These are phyloP conservation scores for Pavo muticus DNA, from an alignment of 2,113 vertebrate species.

Conservation along the genomic window DNA sequence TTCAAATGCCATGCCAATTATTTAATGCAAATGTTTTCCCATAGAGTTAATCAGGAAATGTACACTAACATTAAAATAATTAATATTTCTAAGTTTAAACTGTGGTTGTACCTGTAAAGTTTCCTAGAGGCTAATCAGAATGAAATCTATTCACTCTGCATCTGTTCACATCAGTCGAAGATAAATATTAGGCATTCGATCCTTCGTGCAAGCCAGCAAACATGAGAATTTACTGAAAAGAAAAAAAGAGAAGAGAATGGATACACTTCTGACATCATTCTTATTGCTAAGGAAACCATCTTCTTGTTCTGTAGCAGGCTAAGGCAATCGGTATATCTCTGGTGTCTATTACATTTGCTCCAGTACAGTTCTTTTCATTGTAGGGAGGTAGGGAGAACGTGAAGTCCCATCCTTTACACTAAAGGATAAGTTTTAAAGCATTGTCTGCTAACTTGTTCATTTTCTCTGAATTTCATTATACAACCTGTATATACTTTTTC, in stretches of 20 bases:
- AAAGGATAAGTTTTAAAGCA: background rate
- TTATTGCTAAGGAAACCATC: slow-evolving; percentile 50
- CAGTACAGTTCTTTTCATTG: slow-evolving; percentile 7
- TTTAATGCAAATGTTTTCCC: background rate
- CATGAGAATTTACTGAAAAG: background rate
- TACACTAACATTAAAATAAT: background rate
- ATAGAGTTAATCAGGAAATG: background rate
- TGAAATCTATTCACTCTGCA: background rate
- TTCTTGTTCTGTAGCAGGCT: background rate
- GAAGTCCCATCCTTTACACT: background rate
- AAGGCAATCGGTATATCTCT: background rate
- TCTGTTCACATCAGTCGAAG: background rate
- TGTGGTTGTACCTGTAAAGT: background rate
- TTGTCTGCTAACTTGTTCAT: background rate
- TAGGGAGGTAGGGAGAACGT: background rate
- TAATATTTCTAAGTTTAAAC: background rate
- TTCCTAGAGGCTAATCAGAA: background rate
- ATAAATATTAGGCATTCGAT: background rate
- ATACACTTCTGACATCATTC: background rate
- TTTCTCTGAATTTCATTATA: background rate
- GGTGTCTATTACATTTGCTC: background rate
- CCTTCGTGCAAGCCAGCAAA: background rate
- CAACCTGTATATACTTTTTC: background rate
- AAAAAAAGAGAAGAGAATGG: background rate
- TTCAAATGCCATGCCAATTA: background rate